Base-by-base conservation (phyloP, 2,113 vertebrate species). In the Elaphurus davidianus region DNA sequence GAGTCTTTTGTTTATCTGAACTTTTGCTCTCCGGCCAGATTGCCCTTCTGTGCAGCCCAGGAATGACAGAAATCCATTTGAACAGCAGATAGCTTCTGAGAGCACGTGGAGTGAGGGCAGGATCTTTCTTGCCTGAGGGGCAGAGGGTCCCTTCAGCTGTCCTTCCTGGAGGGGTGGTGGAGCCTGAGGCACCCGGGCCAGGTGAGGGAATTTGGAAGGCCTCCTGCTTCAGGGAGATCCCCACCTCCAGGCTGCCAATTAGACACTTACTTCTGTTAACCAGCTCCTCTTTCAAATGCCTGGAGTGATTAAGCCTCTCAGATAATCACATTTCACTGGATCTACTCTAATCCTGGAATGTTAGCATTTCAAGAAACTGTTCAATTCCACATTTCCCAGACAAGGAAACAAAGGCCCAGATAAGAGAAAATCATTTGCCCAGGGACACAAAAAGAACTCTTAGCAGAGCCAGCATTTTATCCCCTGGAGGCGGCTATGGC, bases 1-100 rank as follows among this genome's bases (percentile, higher is more conserved):
- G 74, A 57, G 59, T 71, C 84, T 25, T 87, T 78, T 87, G 74
- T 83, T 86, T 90, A 87, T 50, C 62, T 83, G 62, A 94, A 90
- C 84, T 87, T 86, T 30, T 3, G 4, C 64, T 86, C 91, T 14
- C 92, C 52, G 55, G 57, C 47, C 71, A 83, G 54, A 40, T 54
- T 79, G 84, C 84, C 90, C 79, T 81, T 88, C 67, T 15, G 0
- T 2, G 30, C 64, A 30, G 62, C 60, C 62, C 27, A 50, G 43
- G 55, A 92, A 89, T 28, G 25, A 78, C 30, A 83, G 55, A 45
- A 47, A 54, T 52, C 10, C 1, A 0, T 28, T 15, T 8, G 14
- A 45, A 33, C 8, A 0, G 74, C 4, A 5, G 45, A n/a, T 28
- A 4, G 23, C 13, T 1, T 95, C 89, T 64, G 55, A 40, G 78